phyloP scores from a whole-genome alignment of 2,797 vertebrate genomes.

The Pampus argenteus region DNA sequence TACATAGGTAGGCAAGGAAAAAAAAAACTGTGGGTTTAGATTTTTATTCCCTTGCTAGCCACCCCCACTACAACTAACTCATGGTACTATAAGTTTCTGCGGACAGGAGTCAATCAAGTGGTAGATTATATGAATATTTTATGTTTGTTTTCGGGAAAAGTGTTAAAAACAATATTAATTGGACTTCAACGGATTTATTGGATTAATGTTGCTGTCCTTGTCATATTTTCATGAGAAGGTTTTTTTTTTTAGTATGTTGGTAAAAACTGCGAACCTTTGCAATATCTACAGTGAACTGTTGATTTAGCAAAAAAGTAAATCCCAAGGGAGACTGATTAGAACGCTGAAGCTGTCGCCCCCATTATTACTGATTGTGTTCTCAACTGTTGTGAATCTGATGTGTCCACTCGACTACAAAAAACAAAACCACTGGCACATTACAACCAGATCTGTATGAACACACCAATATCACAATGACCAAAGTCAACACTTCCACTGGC shows the following conservation, averaged over 20 bases:
- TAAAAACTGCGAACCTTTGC: conserved; percentile 50
- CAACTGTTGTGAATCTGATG: conserved; percentile 37
- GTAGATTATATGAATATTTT: conserved; percentile 40
- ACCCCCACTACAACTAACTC: background rate
- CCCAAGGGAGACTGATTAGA: conserved; percentile 51
- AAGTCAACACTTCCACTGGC: conserved; percentile 57
- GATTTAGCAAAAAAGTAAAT: conserved; percentile 54
- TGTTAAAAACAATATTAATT: conserved; percentile 56
- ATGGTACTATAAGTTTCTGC: background rate
- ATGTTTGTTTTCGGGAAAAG: conserved; percentile 38
- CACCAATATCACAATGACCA: conserved; percentile 81
- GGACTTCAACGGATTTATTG: conserved; percentile 60
- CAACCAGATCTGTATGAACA: background rate
- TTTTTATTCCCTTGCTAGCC: background rate
- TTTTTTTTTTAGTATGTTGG: conserved; percentile 11
- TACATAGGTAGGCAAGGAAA: background rate
- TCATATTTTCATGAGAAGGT: conserved; percentile 49
- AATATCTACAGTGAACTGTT: conserved; percentile 38
- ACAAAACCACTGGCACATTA: conserved; percentile 1
- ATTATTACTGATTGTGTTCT: conserved; percentile 52
- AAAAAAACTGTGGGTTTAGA: background rate
- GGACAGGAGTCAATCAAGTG: conserved; percentile 3
- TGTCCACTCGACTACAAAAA: conserved; percentile 6
- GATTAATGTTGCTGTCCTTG: conserved; percentile 58
- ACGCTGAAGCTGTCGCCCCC: conserved; percentile 14